phyloP scores from a whole-genome alignment of 2,113 vertebrate genomes.

The Hiodon alosoides region DNA sequence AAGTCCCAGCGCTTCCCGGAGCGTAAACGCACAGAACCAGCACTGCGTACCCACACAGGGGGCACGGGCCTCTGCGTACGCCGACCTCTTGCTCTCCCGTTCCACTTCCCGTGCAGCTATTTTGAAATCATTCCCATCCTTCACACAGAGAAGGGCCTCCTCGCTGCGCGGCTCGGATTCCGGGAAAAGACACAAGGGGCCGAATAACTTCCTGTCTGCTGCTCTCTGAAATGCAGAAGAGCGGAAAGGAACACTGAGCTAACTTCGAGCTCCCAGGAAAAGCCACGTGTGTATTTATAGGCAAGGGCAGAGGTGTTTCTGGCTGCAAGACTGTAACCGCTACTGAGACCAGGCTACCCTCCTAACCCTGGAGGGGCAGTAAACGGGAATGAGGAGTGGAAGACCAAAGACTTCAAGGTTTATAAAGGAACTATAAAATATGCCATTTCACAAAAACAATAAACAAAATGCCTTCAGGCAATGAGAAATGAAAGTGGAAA shows the following conservation, averaged over 20 bases:
- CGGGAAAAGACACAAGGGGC: conserved; percentile 45
- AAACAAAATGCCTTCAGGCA: not conserved
- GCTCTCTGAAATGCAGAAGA: conserved; percentile 16
- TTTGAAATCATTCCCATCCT: too few relatives aligned
- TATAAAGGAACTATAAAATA: not conserved
- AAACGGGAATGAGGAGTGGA: conserved; percentile 7
- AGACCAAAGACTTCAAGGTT: not conserved
- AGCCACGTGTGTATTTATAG: conserved; percentile 22
- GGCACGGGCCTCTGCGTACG: too few relatives aligned
- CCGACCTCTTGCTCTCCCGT: too few relatives aligned
- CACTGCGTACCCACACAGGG: too few relatives aligned
- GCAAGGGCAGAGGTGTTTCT: conserved; percentile 3
- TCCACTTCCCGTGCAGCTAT: too few relatives aligned
- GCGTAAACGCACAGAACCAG: too few relatives aligned
- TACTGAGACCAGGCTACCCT: not conserved
- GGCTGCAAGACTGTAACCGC: not conserved
- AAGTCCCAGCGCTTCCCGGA: not conserved
- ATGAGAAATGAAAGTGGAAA: not conserved
- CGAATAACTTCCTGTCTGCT: conserved; percentile 53
- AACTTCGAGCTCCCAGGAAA: conserved; percentile 28
- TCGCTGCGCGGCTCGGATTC: conserved; percentile 32
- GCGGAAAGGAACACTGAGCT: not conserved
- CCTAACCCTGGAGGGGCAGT: not conserved
- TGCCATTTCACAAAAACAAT: not conserved
- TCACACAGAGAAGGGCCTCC: not conserved